Evolutionary conservation across 2,113 vertebrate species (phyloP).

Genomic region (Lepus americanus): DNA sequence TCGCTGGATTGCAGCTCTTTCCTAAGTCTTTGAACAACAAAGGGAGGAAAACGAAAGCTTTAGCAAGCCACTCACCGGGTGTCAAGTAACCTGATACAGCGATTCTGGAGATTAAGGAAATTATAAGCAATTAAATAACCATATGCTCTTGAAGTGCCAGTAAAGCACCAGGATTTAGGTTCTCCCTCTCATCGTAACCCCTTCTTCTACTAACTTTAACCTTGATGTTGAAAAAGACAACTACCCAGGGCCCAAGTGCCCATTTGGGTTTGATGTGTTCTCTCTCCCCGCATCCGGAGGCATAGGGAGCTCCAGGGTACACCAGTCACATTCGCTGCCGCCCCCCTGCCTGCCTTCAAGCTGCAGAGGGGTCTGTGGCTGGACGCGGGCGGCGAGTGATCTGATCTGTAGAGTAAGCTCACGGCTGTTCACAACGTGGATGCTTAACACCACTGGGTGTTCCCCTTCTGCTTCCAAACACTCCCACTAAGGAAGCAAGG

Average conservation of each 20-base stretch:
- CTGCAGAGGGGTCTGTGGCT: constrained; percentile 24
- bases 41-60: constrained; percentile 70
- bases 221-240: constrained; percentile 52
- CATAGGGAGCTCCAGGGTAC: background rate
- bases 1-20: constrained; percentile 40
- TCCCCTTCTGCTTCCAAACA: background rate
- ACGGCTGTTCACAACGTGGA: constrained; percentile 33
- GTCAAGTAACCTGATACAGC: constrained; percentile 52
- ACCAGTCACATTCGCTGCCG: background rate
- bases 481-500: background rate
- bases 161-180: constrained; percentile 47
- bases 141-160: constrained; percentile 7
- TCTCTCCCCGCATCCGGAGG: background rate
- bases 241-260: background rate
- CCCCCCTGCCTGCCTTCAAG: background rate
- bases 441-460: background rate
- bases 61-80: constrained; percentile 31
- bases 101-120: constrained; percentile 72
- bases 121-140: constrained; percentile 61
- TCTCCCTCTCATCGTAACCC: constrained; percentile 43
- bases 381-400: constrained; percentile 35
- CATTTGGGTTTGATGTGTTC: constrained; percentile 27
- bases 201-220: constrained; percentile 32
- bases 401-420: constrained; percentile 40
- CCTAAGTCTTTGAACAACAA: constrained; percentile 59